Percentiles rank a stretch among this genome's conserved stretches.
These are phyloP conservation scores for Nezara viridula DNA, from an alignment of 2,888 invertebrate species.

Conservation along the genomic window DNA sequence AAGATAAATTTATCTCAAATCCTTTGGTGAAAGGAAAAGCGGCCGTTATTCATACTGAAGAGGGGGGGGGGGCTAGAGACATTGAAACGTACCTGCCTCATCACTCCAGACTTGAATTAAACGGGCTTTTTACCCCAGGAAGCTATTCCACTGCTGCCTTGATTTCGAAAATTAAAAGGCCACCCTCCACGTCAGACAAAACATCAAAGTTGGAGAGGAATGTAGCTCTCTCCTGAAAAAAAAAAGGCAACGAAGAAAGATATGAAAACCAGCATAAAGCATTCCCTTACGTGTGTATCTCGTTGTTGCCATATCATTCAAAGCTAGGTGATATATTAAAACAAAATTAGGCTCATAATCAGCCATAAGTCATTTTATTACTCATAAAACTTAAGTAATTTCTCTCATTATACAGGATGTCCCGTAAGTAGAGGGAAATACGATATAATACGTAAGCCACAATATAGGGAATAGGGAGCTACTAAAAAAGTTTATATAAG, in stretches of 20 bases:
- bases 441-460: no score
- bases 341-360: background rate
- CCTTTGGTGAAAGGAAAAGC: background rate
- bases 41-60: slow-evolving; percentile 3
- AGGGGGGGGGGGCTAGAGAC: background rate
- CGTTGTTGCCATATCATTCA: background rate
- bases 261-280: slow-evolving; percentile 25
- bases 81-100: slow-evolving; percentile 16
- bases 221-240: background rate
- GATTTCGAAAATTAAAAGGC: slow-evolving; percentile 26
- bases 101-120: slow-evolving; percentile 3
- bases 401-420: no score
- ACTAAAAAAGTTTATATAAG: no score
- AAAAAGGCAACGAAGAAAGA: slow-evolving; percentile 6
- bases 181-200: slow-evolving; percentile 8
- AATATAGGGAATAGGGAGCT: no score
- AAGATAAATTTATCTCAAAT: slow-evolving; percentile 23
- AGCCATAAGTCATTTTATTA: background rate
- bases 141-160: background rate
- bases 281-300: background rate
- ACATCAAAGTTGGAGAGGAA: slow-evolving; percentile 15
- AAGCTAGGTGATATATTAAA: background rate
- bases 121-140: slow-evolving; percentile 9
- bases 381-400: no score
- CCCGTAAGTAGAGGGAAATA: no score